These are phyloP conservation scores for Larimichthys polyactis DNA, from an alignment of 2,113 vertebrate genomes.

Conservation along the genomic window DNA sequence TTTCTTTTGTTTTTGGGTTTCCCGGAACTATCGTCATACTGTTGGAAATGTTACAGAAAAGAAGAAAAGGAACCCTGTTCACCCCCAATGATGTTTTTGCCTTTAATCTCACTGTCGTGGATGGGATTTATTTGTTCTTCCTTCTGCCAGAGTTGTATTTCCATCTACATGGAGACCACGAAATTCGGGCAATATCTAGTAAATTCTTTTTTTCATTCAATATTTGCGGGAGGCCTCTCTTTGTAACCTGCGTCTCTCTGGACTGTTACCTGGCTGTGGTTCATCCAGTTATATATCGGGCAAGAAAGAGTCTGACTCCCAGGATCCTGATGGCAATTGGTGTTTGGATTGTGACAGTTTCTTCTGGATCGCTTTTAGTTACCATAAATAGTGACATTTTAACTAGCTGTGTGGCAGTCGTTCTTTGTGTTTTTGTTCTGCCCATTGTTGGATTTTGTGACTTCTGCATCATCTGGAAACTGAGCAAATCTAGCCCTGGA, in stretches of 20 bases:
- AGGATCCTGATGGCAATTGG: conserved; percentile 1
- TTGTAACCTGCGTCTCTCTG: conserved; percentile 43
- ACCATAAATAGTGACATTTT: rapidly evolving
- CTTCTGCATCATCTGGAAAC: conserved; percentile 20
- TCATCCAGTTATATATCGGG: conserved; percentile 42
- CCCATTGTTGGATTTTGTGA: conserved; percentile 27
- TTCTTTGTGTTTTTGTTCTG: not conserved
- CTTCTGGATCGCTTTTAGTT: not conserved
- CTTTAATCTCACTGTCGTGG: conserved; percentile 36
- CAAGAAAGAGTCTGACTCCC: conserved; percentile 24
- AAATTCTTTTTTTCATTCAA: not conserved
- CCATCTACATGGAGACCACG: rapidly evolving
- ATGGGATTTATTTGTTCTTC: not conserved
- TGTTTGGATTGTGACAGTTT: conserved; percentile 6
- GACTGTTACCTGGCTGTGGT: conserved; percentile 60
- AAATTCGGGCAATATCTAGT: rapidly evolving
- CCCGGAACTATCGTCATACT: conserved; percentile 18
- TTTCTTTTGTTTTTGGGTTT: conserved; percentile 18
- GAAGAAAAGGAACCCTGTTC: conserved; percentile 19
- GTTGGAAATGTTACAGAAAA: conserved; percentile 14
- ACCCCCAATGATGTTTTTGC: conserved; percentile 23
- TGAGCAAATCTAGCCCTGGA: conserved; percentile 31
- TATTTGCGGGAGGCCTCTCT: conserved; percentile 41
- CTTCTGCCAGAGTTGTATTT: not conserved
- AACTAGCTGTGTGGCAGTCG: rapidly evolving